Conservation (phyloP, 2,797 vertebrate species). For the Mus caroli region DNA sequence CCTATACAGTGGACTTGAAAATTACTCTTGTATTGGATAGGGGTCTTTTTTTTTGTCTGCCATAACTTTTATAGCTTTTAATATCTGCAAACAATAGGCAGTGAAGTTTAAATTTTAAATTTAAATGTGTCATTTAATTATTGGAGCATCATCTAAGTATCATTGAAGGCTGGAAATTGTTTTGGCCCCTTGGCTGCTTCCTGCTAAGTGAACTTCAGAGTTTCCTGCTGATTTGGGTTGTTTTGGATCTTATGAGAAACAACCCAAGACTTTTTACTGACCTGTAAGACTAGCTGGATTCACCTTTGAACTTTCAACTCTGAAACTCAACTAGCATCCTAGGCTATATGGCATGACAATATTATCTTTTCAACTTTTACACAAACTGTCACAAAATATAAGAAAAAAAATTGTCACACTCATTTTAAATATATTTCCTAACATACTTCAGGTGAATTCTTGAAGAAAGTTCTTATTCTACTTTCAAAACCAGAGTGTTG, state of each 20-base stretch:
- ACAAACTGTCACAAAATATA: background rate
- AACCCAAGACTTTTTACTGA: background rate
- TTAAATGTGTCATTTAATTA: slow-evolving; percentile 18
- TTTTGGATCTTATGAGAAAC: background rate
- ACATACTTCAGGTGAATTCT: background rate
- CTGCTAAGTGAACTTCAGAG: background rate
- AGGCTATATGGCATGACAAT: background rate
- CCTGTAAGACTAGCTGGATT: background rate
- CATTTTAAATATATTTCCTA: slow-evolving; percentile 12
- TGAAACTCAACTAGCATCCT: background rate
- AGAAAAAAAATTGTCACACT: slow-evolving; percentile 1
- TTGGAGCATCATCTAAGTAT: background rate
- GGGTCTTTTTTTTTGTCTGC: background rate
- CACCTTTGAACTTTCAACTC: background rate
- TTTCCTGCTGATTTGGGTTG: background rate
- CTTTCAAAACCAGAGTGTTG: background rate
- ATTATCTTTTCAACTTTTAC: background rate
- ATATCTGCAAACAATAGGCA: background rate
- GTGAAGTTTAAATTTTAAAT: background rate
- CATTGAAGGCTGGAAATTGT: background rate
- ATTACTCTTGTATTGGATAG: background rate
- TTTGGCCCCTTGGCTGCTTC: background rate
- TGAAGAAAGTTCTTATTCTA: slow-evolving; percentile 21
- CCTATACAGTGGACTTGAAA: slow-evolving; percentile 25
- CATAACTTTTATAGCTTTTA: background rate